Base-by-base conservation (phyloP, 2,113 vertebrate genomes). In the Lagenorhynchus albirostris region DNA sequence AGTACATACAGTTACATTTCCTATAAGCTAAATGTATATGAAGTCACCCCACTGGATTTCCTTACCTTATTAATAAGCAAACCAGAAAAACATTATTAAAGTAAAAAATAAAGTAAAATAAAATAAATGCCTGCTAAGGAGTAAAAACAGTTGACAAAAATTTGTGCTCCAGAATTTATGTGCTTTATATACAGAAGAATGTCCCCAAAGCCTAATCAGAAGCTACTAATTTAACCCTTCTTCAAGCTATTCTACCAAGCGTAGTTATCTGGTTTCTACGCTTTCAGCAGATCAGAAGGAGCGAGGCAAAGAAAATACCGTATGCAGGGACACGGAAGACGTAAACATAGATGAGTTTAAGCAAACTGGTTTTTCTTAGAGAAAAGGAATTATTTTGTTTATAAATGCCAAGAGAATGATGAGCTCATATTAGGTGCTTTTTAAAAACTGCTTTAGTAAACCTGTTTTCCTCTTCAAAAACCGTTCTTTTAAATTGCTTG, bases 11-110 rank as follows among this genome's bases (percentile, higher is more conserved):
- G 47, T 73, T 80, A 88, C 74, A 84, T 58, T 84, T 73, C 62
- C 31, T 33, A 63, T 77, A 41, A 88, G 18, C 33, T 85, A 85
- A 81, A 47, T 74, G 29, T 71, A 65, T n/a, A 76, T 25, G 33
- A 68, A 70, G 50, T 8, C 29, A 55, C 7, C 33, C 6, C 5
- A 65, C 0, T 81, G 17, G 44, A 91, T 71, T 94, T 89, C 67
- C 74, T 91, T 93, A 77, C n/a, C 53, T 94, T 90, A 91, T 76
- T 94, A 33, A 47, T 31, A 81, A 14, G 33, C 26, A 91, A 97
- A 74, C n/a, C 17, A 81, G 50, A 65, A 79, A 77, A 67, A 38
- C 3, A 41, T 84, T 63, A 63, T 89, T 50, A 18, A 90, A 74
- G 20, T n/a, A 89, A 67, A 90, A 90, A 62, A 9, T 3, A 36